Evolutionary conservation across 2,888 invertebrate species (phyloP).

Genomic region (Acrobasis suavella): DNA sequence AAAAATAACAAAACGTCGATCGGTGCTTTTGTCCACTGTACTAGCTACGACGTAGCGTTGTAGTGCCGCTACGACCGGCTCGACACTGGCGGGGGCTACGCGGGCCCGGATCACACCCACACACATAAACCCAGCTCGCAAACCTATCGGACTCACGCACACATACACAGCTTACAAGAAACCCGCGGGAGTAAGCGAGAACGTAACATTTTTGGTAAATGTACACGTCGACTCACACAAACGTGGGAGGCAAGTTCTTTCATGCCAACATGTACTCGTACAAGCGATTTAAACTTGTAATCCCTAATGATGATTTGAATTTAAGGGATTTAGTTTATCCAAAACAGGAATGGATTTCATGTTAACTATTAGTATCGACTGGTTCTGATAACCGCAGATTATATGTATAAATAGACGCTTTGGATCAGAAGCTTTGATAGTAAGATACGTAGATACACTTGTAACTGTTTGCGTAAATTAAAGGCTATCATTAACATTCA

Average conservation of each 20-base stretch:
- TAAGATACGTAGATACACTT: neutral
- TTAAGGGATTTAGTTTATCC: conserved; percentile 67
- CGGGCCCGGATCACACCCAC: conserved; percentile 73
- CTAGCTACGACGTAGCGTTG: conserved; percentile 64
- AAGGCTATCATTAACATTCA: no score
- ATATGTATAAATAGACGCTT: neutral
- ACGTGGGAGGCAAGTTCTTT: conserved; percentile 46
- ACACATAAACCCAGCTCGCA: conserved; percentile 56
- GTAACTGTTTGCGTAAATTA: no score
- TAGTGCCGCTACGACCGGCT: conserved; percentile 68
- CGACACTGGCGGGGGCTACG: conserved; percentile 79
- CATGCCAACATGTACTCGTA: conserved; percentile 66
- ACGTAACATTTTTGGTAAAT: conserved; percentile 76
- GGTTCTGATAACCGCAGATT: neutral
- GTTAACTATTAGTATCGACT: conserved; percentile 16
- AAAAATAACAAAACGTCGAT: conserved; percentile 72
- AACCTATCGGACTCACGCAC: conserved; percentile 54
- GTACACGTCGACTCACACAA: conserved; percentile 73
- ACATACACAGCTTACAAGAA: conserved; percentile 57
- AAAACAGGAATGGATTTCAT: conserved; percentile 38
- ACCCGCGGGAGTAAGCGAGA: conserved; percentile 67
- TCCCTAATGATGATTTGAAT: conserved; percentile 78
- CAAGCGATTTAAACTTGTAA: conserved; percentile 78
- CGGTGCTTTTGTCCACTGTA: conserved; percentile 65
- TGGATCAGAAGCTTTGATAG: neutral